Evolutionary conservation across 2,113 vertebrate species (phyloP).

Genomic region (Sapajus apella): DNA sequence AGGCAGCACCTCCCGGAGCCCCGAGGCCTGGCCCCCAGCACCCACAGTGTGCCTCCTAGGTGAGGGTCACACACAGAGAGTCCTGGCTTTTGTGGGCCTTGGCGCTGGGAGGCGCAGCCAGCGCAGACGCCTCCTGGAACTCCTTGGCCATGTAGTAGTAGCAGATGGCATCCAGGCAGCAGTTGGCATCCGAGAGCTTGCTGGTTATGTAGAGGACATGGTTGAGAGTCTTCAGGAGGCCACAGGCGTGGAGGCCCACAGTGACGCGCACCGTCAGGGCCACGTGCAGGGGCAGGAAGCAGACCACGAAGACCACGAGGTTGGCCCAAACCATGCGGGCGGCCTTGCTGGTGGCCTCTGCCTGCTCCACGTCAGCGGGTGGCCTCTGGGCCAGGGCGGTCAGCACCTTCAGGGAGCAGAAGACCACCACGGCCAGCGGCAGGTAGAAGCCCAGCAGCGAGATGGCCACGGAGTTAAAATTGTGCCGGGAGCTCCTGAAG

Average conservation of each 20-base stretch:
- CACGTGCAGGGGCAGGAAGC: slow-evolving; percentile 84
- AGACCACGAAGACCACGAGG: slow-evolving; percentile 81
- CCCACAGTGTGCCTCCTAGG: fast-evolving
- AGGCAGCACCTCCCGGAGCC: background rate
- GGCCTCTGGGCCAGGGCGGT: slow-evolving; percentile 75
- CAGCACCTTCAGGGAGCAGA: slow-evolving; percentile 84
- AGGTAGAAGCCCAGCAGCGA: slow-evolving; percentile 72
- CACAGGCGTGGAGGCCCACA: background rate
- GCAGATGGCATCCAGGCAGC: slow-evolving; percentile 86
- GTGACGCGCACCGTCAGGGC: slow-evolving; percentile 26
- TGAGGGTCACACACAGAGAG: slow-evolving; percentile 10
- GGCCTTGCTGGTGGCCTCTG: slow-evolving; percentile 68
- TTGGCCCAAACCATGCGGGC: slow-evolving; percentile 84
- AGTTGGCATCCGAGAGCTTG: slow-evolving; percentile 83
- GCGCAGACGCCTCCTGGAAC: slow-evolving; percentile 76
- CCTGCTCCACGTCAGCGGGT: background rate
- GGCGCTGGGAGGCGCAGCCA: background rate
- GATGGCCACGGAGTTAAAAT: fast-evolving
- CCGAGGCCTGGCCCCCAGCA: fast-evolving
- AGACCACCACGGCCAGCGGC: slow-evolving; percentile 79
- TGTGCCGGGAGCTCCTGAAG: background rate
- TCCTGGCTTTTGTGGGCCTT: slow-evolving; percentile 56
- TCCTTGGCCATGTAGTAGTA: slow-evolving; percentile 87
- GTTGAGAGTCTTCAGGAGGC: fast-evolving
- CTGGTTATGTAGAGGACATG: background rate